Conservation (phyloP, 2,888 invertebrate species). For the Entomobrya proxima region DNA sequence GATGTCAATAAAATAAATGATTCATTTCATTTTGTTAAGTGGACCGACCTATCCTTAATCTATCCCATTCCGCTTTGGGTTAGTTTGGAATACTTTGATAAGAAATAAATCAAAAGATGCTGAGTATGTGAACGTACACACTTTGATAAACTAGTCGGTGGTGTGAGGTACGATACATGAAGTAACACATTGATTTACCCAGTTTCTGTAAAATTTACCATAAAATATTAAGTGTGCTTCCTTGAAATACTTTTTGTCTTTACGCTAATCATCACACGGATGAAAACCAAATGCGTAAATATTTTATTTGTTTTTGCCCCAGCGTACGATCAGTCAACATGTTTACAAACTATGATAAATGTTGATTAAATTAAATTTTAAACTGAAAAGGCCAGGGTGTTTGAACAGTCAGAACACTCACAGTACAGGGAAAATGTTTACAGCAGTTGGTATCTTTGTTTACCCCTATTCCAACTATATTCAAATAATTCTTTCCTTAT, state of each 20-base stretch:
- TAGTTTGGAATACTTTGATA: conserved; percentile 27
- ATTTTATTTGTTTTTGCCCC: conserved; percentile 20
- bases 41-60: conserved; percentile 35
- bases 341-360: conserved; percentile 13
- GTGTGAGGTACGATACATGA: no score
- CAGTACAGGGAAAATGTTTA: no score
- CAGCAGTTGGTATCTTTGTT: neutral
- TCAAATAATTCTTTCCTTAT: no score
- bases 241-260: conserved; percentile 27
- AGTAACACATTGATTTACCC: neutral
- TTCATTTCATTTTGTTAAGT: conserved; percentile 7
- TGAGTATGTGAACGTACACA: no score
- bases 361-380: neutral
- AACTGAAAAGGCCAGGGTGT: neutral
- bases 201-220: neutral
- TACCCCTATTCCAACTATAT: neutral
- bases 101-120: neutral
- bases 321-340: neutral
- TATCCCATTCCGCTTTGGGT: conserved; percentile 16
- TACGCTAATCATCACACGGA: neutral
- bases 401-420: neutral
- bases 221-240: neutral
- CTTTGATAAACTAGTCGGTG: neutral
- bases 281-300: conserved; percentile 20
- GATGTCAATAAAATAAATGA: conserved; percentile 43